phyloP scores from a whole-genome alignment of 2,797 vertebrate species.

The Bovichtus variegatus region DNA sequence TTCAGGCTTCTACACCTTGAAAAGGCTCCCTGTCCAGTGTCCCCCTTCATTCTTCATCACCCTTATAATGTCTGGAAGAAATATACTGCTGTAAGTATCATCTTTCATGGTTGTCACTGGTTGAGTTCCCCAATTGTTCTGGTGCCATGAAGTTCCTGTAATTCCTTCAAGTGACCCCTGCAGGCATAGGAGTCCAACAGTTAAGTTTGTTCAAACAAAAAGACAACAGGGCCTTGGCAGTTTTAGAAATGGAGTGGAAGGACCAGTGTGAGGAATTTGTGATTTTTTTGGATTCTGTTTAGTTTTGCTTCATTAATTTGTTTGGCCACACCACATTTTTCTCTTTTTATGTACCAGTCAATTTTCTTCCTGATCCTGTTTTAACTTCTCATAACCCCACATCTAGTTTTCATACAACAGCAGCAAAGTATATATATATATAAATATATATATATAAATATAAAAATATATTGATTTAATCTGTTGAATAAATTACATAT shows the following conservation, averaged over 20 bases:
- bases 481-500: slow-evolving; percentile 26
- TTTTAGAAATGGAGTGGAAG: slow-evolving; percentile 3
- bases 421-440: too few relatives aligned
- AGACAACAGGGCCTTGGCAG: slow-evolving; percentile 32
- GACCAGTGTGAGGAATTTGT: not conserved
- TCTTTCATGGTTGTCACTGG: slow-evolving; percentile 81
- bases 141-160: slow-evolving; percentile 74
- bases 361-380: not conserved
- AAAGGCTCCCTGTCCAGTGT: slow-evolving; percentile 68
- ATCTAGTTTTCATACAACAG: slow-evolving; percentile 15
- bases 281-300: not conserved
- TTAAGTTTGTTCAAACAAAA: slow-evolving; percentile 58
- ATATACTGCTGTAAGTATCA: slow-evolving; percentile 81
- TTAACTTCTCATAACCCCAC: not conserved
- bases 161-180: slow-evolving; percentile 65
- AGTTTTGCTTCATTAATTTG: not conserved
- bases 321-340: not conserved
- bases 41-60: slow-evolving; percentile 84
- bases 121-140: slow-evolving; percentile 81
- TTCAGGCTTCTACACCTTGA: slow-evolving; percentile 73
- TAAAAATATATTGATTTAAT: slow-evolving; percentile 16
- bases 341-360: not conserved
- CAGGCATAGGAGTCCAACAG: slow-evolving; percentile 43
- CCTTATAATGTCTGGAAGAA: slow-evolving; percentile 83
- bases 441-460: too few relatives aligned